Conservation (phyloP, 2,113 vertebrate genomes). For the Gracilinanus agilis region DNA sequence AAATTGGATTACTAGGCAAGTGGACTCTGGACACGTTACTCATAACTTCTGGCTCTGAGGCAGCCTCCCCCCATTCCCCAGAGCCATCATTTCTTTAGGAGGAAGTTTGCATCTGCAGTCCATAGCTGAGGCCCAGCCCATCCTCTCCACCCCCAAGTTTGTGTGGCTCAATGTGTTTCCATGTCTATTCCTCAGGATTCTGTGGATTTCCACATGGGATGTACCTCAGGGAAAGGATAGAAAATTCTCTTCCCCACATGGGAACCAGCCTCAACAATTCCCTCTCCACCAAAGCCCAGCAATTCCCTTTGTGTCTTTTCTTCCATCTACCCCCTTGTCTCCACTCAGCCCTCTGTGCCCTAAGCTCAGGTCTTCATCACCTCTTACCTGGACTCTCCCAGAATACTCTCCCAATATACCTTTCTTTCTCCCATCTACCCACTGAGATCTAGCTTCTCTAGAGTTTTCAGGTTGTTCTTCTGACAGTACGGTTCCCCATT, state of each 20-base stretch:
- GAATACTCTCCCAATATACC: neutral
- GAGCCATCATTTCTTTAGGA: neutral
- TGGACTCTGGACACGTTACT: neutral
- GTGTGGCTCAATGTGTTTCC: neutral
- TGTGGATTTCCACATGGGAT: neutral
- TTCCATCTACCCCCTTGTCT: neutral
- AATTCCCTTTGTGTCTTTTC: neutral
- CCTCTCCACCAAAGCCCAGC: neutral
- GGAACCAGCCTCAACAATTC: too few species aligned
- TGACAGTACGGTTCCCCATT: neutral
- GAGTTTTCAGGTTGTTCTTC: neutral
- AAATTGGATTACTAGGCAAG: neutral
- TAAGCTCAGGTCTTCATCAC: neutral
- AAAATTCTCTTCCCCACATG: neutral
- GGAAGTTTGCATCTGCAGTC: neutral
- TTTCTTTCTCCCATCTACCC: neutral
- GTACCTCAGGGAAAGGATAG: neutral
- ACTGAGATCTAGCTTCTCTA: neutral
- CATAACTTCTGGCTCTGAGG: neutral
- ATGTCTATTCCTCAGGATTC: neutral
- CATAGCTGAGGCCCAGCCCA: neutral
- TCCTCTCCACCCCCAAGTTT: neutral
- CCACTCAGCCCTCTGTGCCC: neutral
- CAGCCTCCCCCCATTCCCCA: neutral
- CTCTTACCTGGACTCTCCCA: neutral